phyloP scores from a whole-genome alignment of 1,140 invertebrate genomes.

The Lithobius niger region DNA sequence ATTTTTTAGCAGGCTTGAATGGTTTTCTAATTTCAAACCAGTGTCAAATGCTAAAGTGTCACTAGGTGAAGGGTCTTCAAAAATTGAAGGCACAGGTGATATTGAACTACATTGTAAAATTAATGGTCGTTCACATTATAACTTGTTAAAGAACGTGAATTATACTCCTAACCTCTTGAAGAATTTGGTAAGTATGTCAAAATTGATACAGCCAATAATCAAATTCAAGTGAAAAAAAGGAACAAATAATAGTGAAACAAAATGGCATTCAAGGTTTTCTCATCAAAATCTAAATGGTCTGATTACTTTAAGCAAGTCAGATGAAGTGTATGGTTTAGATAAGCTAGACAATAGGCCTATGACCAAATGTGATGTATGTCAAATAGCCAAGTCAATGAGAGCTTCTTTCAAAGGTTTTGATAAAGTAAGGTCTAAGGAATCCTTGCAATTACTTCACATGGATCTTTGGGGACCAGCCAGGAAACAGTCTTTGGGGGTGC shows the following conservation, averaged over 20 bases:
- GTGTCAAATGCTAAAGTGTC: not conserved
- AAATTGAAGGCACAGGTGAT: not conserved
- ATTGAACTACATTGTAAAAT: not conserved
- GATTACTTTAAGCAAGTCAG: no score
- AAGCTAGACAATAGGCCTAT: not conserved
- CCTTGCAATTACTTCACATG: not conserved
- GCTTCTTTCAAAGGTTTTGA: not conserved
- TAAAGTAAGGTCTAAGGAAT: not conserved
- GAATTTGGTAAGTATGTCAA: not conserved
- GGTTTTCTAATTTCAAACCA: not conserved
- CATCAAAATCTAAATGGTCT: not conserved
- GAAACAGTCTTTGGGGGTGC: no score
- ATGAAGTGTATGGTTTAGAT: not conserved
- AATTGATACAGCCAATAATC: not conserved
- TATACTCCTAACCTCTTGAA: not conserved
- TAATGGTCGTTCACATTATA: not conserved
- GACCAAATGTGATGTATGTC: not conserved
- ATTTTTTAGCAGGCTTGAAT: not conserved
- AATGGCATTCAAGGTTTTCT: not conserved
- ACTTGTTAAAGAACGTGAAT: not conserved
- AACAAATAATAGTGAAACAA: not conserved
- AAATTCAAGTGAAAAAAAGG: not conserved
- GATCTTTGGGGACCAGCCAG: no score
- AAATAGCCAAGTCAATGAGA: no score
- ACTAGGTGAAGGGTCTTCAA: not conserved